Conservation (phyloP, 2,888 invertebrate genomes). For the Schizotus pectinicornis region DNA sequence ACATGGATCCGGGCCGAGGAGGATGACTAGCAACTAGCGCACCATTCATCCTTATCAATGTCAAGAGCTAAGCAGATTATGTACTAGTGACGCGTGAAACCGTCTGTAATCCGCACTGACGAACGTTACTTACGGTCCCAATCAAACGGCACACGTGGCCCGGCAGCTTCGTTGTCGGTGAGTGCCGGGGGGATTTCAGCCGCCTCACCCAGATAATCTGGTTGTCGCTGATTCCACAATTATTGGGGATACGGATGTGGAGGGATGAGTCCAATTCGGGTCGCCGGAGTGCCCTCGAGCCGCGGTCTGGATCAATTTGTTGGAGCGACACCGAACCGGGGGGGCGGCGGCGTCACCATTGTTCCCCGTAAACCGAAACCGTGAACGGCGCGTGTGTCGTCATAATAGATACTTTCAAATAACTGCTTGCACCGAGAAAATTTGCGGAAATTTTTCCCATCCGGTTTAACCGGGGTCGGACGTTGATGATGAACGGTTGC, state of each 20-base stretch:
- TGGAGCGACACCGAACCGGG: too few species aligned
- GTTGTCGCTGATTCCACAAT: conserved; percentile 53
- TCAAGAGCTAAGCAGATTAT: conserved; percentile 66
- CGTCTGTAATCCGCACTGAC: conserved; percentile 59
- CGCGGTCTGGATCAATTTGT: too few species aligned
- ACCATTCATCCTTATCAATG: conserved; percentile 67
- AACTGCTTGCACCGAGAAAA: too few species aligned
- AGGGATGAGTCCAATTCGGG: too few species aligned
- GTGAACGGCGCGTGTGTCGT: too few species aligned
- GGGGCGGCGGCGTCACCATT: too few species aligned
- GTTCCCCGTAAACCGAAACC: too few species aligned
- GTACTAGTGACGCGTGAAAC: conserved; percentile 62
- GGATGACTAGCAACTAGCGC: conserved; percentile 53
- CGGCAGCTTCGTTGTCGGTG: conserved; percentile 42
- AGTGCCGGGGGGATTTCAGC: conserved; percentile 49
- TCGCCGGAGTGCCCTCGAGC: too few species aligned
- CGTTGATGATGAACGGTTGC: too few species aligned
- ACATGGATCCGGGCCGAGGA: conserved; percentile 23
- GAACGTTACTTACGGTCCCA: conserved; percentile 57
- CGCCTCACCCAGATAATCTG: conserved; percentile 47
- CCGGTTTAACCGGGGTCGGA: too few species aligned
- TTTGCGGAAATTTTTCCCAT: too few species aligned
- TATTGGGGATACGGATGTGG: conserved; percentile 39
- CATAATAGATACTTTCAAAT: too few species aligned
- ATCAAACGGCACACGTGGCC: conserved; percentile 58